phyloP scores from a whole-genome alignment of 2,113 vertebrate species.

The Pelvicachromis taeniatus region DNA sequence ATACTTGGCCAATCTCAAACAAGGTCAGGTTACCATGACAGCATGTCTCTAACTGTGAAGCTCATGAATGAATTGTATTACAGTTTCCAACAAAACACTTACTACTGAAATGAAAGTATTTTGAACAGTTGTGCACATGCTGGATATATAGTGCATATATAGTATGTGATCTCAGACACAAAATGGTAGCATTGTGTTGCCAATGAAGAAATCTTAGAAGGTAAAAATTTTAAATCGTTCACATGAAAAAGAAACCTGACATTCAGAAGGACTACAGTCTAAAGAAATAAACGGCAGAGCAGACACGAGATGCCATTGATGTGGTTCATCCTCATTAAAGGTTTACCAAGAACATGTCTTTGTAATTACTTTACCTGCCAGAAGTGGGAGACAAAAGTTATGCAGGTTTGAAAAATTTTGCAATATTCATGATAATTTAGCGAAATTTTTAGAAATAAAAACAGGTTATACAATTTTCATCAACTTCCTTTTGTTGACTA shows the following conservation, averaged over 20 bases:
- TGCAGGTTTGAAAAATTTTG: fast-evolving
- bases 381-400: neutral
- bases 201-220: neutral
- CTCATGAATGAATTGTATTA: neutral
- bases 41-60: neutral
- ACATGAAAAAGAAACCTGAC: neutral
- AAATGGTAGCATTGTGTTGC: neutral
- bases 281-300: neutral
- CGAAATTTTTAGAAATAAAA: neutral
- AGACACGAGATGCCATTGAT: fast-evolving
- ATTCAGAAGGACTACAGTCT: neutral
- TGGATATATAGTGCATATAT: neutral
- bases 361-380: neutral
- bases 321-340: neutral
- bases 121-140: neutral
- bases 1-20: neutral
- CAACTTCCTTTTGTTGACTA: neutral
- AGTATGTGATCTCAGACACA: neutral
- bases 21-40: neutral
- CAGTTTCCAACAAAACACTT: neutral
- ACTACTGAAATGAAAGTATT: neutral
- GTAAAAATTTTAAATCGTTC: neutral
- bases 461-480: neutral
- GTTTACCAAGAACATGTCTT: neutral
- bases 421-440: fast-evolving